A percentile compares a stretch with the other conserved stretches of the same genome.
Evolutionary conservation across 2,888 invertebrate species (phyloP).

Genomic region (Morpho achilles): DNA sequence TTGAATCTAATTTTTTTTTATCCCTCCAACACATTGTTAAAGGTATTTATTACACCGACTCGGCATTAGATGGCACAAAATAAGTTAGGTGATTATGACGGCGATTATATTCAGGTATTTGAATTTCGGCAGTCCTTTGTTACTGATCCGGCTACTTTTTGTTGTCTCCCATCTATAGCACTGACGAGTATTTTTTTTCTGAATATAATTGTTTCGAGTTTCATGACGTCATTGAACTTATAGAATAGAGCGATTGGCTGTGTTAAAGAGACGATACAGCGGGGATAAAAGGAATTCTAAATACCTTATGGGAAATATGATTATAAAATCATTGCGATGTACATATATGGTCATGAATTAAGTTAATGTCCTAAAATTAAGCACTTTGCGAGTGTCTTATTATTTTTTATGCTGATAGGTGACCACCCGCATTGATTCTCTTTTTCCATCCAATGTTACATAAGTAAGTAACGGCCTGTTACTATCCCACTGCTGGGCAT

Average conservation of each 20-base stretch:
- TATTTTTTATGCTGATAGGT: no score
- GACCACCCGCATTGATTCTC: no score
- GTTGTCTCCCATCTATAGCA: slow-evolving; percentile 17
- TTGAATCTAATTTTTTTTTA: slow-evolving; percentile 14
- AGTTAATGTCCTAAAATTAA: no score
- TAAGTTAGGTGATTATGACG: slow-evolving; percentile 24
- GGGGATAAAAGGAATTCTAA: background rate
- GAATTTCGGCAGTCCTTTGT: slow-evolving; percentile 30
- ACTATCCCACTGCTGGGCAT: no score
- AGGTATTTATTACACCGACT: slow-evolving; percentile 18
- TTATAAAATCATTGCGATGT: background rate
- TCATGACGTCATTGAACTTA: slow-evolving; percentile 2
- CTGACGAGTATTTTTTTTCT: slow-evolving; percentile 3
- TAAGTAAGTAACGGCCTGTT: no score
- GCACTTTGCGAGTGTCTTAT: no score
- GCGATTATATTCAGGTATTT: slow-evolving; percentile 27
- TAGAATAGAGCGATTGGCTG: slow-evolving; percentile 17
- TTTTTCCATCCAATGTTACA: no score
- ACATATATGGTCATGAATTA: no score
- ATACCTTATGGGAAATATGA: background rate
- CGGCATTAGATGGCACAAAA: slow-evolving; percentile 24
- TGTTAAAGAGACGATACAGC: no score
- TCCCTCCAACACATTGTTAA: slow-evolving; percentile 13
- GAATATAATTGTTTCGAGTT: background rate
- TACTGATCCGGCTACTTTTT: slow-evolving; percentile 29